These are phyloP conservation scores for Gymnocephalus cernua DNA, from an alignment of 2,113 vertebrate species.

Conservation along the genomic window DNA sequence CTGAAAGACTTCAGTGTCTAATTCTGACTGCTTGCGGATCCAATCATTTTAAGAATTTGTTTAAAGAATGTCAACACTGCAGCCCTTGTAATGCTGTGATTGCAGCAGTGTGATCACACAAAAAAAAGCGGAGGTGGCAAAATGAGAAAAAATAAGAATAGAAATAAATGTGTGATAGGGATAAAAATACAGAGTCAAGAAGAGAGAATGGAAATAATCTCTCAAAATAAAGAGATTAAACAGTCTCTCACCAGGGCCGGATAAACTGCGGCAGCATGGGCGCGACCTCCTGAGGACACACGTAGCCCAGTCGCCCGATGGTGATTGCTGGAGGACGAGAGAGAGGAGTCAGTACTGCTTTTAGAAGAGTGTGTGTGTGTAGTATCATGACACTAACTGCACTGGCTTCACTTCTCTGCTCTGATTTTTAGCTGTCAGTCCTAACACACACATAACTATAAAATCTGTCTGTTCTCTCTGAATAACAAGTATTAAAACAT, in stretches of 20 bases:
- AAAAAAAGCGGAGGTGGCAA: not conserved
- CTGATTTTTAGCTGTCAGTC: not conserved
- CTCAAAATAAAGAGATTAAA: not conserved
- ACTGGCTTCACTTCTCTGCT: not conserved
- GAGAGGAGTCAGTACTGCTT: conserved; percentile 6
- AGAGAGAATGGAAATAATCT: no score
- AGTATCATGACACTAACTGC: not conserved
- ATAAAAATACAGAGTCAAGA: not conserved
- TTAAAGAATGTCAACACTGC: not conserved
- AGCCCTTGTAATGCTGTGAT: not conserved
- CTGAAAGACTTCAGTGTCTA: not conserved
- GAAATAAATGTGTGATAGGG: not conserved
- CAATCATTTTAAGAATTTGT: not conserved
- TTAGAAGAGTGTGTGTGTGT: not conserved
- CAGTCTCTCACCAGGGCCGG: conserved; percentile 90
- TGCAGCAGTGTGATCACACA: conserved; percentile 14
- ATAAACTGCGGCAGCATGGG: conserved; percentile 96
- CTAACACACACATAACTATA: not conserved
- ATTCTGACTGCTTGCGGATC: not conserved
- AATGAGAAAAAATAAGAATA: not conserved
- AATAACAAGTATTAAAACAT: not conserved
- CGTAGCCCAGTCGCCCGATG: conserved; percentile 93
- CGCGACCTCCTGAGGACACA: conserved; percentile 96
- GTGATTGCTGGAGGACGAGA: conserved; percentile 88
- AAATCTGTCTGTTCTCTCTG: not conserved